phyloP scores from a whole-genome alignment of 2,888 invertebrate genomes.

The Troglohyphantes excavatus region DNA sequence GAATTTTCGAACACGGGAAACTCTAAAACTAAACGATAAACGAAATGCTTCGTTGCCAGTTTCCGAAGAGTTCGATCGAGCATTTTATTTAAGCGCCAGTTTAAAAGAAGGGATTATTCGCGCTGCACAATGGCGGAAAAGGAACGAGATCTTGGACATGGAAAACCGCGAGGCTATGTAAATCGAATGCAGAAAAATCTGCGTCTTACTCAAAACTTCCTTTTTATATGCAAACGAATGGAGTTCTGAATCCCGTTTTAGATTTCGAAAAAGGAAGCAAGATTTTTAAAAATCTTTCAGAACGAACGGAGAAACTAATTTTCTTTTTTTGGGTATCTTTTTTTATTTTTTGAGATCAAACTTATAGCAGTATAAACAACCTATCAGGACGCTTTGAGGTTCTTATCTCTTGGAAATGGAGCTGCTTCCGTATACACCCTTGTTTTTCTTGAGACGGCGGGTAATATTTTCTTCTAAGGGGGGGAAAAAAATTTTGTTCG shows the following conservation, averaged over 20 bases:
- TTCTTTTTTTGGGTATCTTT: background rate
- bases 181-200: slow-evolving; percentile 17
- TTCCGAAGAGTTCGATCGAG: background rate
- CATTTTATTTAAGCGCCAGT: background rate
- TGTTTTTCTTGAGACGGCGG: slow-evolving; percentile 5
- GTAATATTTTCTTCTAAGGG: background rate
- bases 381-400: background rate
- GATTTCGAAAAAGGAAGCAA: background rate
- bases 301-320: background rate
- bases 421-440: background rate
- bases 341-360: slow-evolving; percentile 4
- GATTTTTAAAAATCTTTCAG: background rate
- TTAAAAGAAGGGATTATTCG: background rate
- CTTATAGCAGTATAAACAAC: slow-evolving; percentile 5
- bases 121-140: background rate
- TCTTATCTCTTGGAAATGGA: slow-evolving; percentile 3
- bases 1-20: no score
- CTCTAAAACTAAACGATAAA: no score
- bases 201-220: slow-evolving; percentile 16
- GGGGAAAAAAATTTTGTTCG: background rate
- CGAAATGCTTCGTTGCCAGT: background rate
- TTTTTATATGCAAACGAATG: slow-evolving; percentile 60
- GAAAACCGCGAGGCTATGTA: background rate
- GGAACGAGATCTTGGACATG: background rate
- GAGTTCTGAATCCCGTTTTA: background rate